These are phyloP conservation scores for Pseudomugil tenellus DNA, from an alignment of 2,797 vertebrate species.

Conservation along the genomic window DNA sequence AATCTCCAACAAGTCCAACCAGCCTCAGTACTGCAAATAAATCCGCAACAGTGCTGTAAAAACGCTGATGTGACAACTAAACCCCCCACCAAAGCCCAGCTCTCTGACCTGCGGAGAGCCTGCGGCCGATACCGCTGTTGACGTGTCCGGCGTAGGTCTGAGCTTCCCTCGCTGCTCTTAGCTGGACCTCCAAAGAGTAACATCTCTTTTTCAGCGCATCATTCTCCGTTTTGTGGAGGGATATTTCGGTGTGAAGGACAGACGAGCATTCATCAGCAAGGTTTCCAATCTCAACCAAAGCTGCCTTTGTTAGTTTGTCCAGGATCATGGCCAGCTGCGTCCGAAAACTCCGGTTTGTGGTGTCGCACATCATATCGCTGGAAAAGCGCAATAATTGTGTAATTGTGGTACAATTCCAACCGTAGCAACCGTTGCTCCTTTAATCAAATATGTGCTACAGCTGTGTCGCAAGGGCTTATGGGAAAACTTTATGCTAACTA, in stretches of 20 bases:
- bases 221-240: constrained; percentile 80
- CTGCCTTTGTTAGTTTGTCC: constrained; percentile 81
- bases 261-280: constrained; percentile 82
- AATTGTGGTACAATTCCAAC: constrained; percentile 12
- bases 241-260: constrained; percentile 79
- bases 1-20: not conserved
- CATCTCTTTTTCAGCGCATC: constrained; percentile 82
- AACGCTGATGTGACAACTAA: not conserved
- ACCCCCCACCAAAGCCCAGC: not conserved
- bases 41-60: not conserved
- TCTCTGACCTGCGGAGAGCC: constrained; percentile 55
- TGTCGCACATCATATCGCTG: constrained; percentile 76
- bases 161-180: constrained; percentile 73
- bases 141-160: constrained; percentile 50
- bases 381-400: constrained; percentile 3
- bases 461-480: constrained; percentile 70
- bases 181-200: constrained; percentile 79
- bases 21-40: not conserved
- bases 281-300: constrained; percentile 79
- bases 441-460: constrained; percentile 32
- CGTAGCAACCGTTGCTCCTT: constrained; percentile 15
- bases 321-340: constrained; percentile 77
- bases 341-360: constrained; percentile 76
- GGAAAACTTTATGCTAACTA: constrained; percentile 36
- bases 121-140: constrained; percentile 40